A percentile compares a stretch with the other conserved stretches of the same genome.
Conservation (phyloP, 2,797 vertebrate genomes). For the Premnoplex brunnescens region DNA sequence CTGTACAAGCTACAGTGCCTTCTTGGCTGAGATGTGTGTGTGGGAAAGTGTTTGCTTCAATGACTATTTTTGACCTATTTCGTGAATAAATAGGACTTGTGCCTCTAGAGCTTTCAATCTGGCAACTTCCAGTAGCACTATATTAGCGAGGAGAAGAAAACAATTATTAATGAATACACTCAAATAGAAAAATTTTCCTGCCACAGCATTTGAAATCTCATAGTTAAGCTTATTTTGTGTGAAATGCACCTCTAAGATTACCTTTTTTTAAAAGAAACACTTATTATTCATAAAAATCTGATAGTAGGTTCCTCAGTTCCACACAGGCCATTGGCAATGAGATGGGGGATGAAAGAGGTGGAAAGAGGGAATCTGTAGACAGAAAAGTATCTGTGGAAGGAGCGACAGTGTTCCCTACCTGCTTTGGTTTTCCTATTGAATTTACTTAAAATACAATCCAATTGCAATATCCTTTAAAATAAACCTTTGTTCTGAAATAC, state of each 20-base stretch:
- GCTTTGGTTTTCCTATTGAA: neutral
- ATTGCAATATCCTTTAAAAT: neutral
- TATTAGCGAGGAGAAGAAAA: neutral
- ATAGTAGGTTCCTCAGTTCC: neutral
- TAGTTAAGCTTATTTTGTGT: neutral
- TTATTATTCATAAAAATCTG: neutral
- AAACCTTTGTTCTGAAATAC: neutral
- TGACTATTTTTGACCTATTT: constrained; percentile 58
- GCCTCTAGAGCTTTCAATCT: constrained; percentile 35
- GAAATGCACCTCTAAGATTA: neutral
- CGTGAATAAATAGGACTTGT: constrained; percentile 44
- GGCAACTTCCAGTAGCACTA: neutral
- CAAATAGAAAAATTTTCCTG: neutral
- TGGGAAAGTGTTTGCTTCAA: constrained; percentile 37
- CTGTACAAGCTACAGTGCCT: neutral
- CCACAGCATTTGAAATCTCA: neutral
- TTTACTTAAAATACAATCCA: neutral
- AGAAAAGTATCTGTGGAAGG: neutral
- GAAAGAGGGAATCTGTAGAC: neutral
- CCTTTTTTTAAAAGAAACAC: neutral
- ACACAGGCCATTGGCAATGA: neutral
- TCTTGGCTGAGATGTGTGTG: constrained; percentile 6
- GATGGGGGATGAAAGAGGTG: neutral
- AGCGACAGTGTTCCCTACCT: neutral
- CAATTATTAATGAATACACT: neutral